Conservation (phyloP, 2,797 vertebrate genomes). For the Vireo griseus region DNA sequence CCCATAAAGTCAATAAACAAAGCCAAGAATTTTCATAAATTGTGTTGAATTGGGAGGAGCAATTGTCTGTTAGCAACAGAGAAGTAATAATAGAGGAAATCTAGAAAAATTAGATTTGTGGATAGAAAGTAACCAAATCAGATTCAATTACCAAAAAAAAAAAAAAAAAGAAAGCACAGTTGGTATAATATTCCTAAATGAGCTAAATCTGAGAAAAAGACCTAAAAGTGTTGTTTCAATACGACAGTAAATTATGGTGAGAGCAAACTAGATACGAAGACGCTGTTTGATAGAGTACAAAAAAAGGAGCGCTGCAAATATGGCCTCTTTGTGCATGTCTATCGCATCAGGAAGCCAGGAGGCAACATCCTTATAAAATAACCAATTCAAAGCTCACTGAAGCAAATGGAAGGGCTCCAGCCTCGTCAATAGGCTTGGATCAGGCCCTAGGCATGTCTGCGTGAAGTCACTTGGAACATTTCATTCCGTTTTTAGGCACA, state of each 20-base stretch:
- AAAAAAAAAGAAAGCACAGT: neutral
- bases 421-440: constrained; percentile 61
- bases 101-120: neutral
- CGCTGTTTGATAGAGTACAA: neutral
- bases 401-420: constrained; percentile 62
- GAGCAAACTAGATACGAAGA: neutral
- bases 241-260: neutral
- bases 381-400: constrained; percentile 49
- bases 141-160: neutral
- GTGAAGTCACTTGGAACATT: constrained; percentile 66
- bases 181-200: neutral
- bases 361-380: constrained; percentile 50
- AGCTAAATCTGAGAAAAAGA: neutral
- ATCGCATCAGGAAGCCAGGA: constrained; percentile 47
- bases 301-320: neutral
- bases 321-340: constrained; percentile 17
- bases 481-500: constrained; percentile 61
- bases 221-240: neutral
- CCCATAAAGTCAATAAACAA: neutral
- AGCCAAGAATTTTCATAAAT: neutral
- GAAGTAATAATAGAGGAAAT: neutral
- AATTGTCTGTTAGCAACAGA: neutral
- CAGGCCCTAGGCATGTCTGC: constrained; percentile 54
- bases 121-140: neutral
- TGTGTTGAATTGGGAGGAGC: neutral